phyloP scores from a whole-genome alignment of 2,888 invertebrate species.

The Eumerus sabulonum region DNA sequence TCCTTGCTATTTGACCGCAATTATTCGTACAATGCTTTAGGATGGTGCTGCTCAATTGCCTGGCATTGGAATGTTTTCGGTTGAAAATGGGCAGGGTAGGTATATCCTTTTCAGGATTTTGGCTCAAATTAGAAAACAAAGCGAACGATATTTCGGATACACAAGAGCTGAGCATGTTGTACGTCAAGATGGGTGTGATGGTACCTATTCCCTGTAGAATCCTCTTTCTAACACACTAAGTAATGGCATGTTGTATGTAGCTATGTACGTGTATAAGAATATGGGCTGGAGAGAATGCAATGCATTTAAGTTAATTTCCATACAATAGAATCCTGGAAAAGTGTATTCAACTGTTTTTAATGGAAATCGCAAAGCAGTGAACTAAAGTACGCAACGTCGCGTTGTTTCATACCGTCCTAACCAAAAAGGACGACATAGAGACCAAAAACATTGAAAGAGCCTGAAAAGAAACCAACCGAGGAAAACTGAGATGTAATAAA shows the following conservation, averaged over 20 bases:
- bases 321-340: conserved; percentile 51
- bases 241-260: too few species aligned
- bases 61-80: conserved; percentile 33
- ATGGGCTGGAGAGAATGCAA: conserved; percentile 5
- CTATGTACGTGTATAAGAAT: not conserved
- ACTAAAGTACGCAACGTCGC: not conserved
- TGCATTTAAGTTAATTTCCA: conserved; percentile 60
- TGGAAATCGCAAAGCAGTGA: conserved; percentile 44
- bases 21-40: conserved; percentile 65
- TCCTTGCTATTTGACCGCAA: conserved; percentile 61
- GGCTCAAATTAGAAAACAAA: conserved; percentile 58
- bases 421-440: conserved; percentile 15
- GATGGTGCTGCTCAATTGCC: conserved; percentile 52
- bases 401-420: not conserved
- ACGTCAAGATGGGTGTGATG: conserved; percentile 8
- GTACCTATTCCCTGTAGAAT: not conserved
- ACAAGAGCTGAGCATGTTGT: not conserved
- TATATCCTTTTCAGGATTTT: conserved; percentile 59
- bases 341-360: conserved; percentile 62
- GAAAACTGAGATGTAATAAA: conserved; percentile 55
- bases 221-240: not conserved
- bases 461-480: conserved; percentile 34
- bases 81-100: too few species aligned
- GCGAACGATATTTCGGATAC: conserved; percentile 10
- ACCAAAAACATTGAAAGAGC: conserved; percentile 1